These are phyloP conservation scores for Pipistrellus nathusii DNA, from an alignment of 2,797 vertebrate species.

Conservation along the genomic window DNA sequence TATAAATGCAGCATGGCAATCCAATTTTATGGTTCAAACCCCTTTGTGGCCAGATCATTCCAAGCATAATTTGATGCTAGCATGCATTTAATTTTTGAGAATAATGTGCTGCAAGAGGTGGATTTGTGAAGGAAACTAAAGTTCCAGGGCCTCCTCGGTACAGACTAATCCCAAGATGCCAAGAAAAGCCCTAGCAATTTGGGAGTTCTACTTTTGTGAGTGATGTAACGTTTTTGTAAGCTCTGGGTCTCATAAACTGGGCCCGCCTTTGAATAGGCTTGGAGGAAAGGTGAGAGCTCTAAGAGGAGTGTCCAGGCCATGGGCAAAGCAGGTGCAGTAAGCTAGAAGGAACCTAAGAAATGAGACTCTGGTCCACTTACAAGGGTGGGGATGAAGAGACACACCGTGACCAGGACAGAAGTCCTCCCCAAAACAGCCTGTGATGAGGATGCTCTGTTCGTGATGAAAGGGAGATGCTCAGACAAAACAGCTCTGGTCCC, in stretches of 20 bases:
- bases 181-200: background rate
- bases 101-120: background rate
- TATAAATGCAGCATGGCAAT: background rate
- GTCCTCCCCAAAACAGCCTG: background rate
- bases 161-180: background rate
- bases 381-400: too few species aligned
- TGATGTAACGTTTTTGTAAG: background rate
- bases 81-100: background rate
- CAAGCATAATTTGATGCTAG: background rate
- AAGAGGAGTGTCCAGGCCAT: background rate
- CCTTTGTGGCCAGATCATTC: background rate
- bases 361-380: accelerated
- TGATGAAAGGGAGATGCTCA: background rate
- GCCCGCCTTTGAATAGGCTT: background rate
- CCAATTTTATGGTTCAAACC: slow-evolving; percentile 15
- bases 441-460: too few species aligned
- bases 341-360: background rate
- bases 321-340: too few species aligned
- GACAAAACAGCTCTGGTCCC: accelerated
- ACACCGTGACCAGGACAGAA: background rate
- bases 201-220: background rate
- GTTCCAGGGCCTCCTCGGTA: background rate
- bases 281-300: background rate
- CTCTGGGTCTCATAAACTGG: background rate
- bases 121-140: background rate